Base-by-base conservation (phyloP, 1,140 invertebrate species). In the Papilio dardanus region DNA sequence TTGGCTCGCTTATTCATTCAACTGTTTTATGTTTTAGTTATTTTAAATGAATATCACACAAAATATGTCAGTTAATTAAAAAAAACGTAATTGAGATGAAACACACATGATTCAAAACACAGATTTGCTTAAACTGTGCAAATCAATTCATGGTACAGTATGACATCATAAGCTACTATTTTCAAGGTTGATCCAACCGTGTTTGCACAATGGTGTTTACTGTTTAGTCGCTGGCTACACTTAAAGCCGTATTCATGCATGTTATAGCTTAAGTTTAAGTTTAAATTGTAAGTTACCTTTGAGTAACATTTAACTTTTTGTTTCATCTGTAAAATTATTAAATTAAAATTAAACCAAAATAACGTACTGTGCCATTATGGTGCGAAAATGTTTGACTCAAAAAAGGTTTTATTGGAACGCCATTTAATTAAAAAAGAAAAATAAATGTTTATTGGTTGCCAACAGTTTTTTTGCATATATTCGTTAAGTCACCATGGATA, bases 251-350 rank as follows among this genome's bases (percentile, higher is more conserved):
- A 73, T 73, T 14, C 46, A 73, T 58, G 46, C 71, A 58, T 58
- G 16, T 14, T n/a, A n/a, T n/a, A n/a, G n/a, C n/a, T n/a, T n/a
- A n/a, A 73, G 24, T 42, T 40, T 67, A 75, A 16, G 58, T 78
- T 79, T 75, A 75, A 54, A 74, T 75, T 68, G 58, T 75, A 77
- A 71, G 77, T 85, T 90, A 90, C 87, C 88, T 88, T 88, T 21
- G 85, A 85, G 77, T 87, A 86, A 66, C 80, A 68, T 83, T 91
- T 83, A 73, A 88, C 73, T 82, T 78, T 90, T 84, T 88, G 87
- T 84, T 92, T 92, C 91, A 92, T 92, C 76, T 73, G 68, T 74
- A 77, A 67, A 42, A 24, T 73, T 30, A 73, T 77, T 65, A 77
- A 50, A 62, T 62, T 3, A 28, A 16, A 1, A 24, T 62, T 62